Percentiles rank a stretch among this genome's conserved stretches.
These are phyloP conservation scores for Cecropterus lyciades DNA, from an alignment of 1,140 invertebrate species.

Conservation along the genomic window DNA sequence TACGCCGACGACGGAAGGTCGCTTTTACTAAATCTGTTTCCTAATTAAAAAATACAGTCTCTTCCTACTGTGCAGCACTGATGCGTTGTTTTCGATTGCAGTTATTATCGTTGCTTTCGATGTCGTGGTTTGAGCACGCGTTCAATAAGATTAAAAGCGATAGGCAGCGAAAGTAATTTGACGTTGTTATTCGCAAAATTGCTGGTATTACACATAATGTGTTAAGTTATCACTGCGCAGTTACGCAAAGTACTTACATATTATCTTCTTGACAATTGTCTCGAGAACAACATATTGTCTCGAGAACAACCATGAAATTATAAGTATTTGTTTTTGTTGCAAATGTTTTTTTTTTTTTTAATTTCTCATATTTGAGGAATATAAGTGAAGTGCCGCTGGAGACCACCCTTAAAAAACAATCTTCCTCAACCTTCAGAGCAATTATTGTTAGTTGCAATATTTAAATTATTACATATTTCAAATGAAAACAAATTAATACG, in stretches of 20 bases:
- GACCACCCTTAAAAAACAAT: no score
- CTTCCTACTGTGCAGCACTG: conserved; percentile 54
- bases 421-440: no score
- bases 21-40: conserved; percentile 78
- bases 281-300: no score
- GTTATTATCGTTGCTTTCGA: conserved; percentile 30
- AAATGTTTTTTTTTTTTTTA: no score
- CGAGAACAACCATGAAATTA: no score
- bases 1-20: conserved; percentile 73
- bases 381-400: no score
- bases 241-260: neutral
- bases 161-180: conserved; percentile 24
- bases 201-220: neutral
- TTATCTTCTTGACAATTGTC: neutral
- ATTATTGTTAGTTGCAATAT: no score
- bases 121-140: conserved; percentile 12
- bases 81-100: conserved; percentile 37
- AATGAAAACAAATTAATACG: no score
- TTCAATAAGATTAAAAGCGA: conserved; percentile 3
- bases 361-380: no score
- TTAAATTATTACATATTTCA: no score
- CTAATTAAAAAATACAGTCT: conserved; percentile 75
- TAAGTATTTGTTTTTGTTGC: no score
- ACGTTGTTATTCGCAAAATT: neutral
- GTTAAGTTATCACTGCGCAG: neutral